These are phyloP conservation scores for Anhinga anhinga DNA, from an alignment of 2,113 vertebrate species.

Conservation along the genomic window DNA sequence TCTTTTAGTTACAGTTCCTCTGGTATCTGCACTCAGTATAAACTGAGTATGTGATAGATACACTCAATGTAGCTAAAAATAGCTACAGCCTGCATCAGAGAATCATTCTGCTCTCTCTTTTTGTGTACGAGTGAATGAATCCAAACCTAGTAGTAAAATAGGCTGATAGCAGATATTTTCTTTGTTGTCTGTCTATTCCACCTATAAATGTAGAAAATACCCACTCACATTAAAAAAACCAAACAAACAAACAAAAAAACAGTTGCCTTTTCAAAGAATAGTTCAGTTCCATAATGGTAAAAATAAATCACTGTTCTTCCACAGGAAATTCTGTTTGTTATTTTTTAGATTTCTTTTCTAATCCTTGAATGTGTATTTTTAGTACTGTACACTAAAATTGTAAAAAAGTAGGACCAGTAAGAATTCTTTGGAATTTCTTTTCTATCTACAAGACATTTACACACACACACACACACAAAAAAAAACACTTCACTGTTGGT, in stretches of 20 bases:
- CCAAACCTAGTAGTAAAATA: background rate
- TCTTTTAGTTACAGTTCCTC: background rate
- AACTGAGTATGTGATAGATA: background rate
- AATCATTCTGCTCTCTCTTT: background rate
- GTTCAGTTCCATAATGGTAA: background rate
- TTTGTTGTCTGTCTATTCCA: background rate
- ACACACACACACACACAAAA: fast-evolving
- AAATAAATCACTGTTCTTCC: background rate
- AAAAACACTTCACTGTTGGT: background rate
- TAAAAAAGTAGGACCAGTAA: background rate
- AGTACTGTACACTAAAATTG: background rate
- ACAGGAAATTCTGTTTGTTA: background rate
- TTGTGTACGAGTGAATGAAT: background rate
- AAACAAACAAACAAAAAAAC: background rate
- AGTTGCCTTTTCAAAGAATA: background rate
- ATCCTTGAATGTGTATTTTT: background rate
- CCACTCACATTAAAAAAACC: background rate
- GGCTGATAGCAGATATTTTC: background rate
- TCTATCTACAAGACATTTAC: background rate
- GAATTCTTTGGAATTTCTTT: background rate
- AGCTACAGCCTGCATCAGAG: background rate
- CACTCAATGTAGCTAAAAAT: background rate
- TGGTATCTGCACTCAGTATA: background rate
- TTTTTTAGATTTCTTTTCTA: background rate
- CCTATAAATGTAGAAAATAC: background rate